Evolutionary conservation across 2,888 invertebrate genomes (phyloP), one percentile per base, ranked within the genome.

Genomic region (Amiota communis): DNA sequence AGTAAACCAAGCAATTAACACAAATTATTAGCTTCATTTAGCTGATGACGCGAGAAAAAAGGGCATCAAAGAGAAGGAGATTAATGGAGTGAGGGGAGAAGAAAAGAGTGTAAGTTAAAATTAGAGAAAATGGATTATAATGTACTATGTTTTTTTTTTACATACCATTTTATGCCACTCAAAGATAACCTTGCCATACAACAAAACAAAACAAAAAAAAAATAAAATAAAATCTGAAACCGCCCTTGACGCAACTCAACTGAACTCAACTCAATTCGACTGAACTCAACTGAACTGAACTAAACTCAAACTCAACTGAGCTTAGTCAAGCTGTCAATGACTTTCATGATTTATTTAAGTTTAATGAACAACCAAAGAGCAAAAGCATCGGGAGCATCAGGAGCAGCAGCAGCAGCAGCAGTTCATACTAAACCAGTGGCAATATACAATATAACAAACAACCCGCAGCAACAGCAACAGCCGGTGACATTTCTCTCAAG

Each of bases 331-430:
- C 67, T 68, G 67, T 68, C 67, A 68, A 68, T 68, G 67, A 9
- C 12, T 68, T 20, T 53, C 67, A 68, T 82, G 80, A 82, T 82
- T 83, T 84, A 83, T 82, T 83, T 81, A 77, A 73, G 79, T 84
- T 82, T 83, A 82, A 83, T 81, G 82, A 82, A 82, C 83, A 84
- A 76, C 72, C 72, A 72, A 72, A 77, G 69, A 76, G 74, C 74
- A 69, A 53, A 20, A 74, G 53, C 13, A 69, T n/a, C 20, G 48
- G 53, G 59, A 70, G 70, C 13, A 48, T 13, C 47, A 65, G 36
- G 36, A 36, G 36, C 59, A 53, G 53, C 67, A 70, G 70, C 56
- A 48, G 12, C 57, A 57, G 20, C 59, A 59, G 36, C 36, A 36
- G 2, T 53, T n/a, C 10, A 53, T 4, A 59, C 17, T 17, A 46